Evolutionary conservation across 2,888 invertebrate genomes (phyloP), one percentile per base, ranked within the genome.

Genomic region (Eurytoma californica): DNA sequence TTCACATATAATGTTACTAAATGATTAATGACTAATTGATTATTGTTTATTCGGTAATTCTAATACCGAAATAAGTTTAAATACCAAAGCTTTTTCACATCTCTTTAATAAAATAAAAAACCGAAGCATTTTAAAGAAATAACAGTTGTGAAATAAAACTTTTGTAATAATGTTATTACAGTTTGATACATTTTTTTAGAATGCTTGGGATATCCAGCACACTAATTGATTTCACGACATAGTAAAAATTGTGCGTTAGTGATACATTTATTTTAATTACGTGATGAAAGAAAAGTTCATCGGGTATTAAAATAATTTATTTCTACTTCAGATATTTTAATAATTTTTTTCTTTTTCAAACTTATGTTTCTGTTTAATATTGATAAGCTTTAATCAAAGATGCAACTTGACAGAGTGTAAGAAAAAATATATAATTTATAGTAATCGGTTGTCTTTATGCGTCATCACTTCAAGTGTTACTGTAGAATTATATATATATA

Each of bases 341-440:
- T 72, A 39, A 63, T 18, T 63, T 63, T 39, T 18, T 47, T 66
- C 65, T 68, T 30, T 61, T 61, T 30, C 14, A 68, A 24, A 20
- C 63, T 63, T 69, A 7, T 7, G 39, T 49, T 57, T n/a, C n/a
- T 58, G 68, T 51, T 51, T 60, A 57, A 60, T 30, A 39, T n/a
- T 67, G 20, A 18, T 69, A 80, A 77, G 58, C 67, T 80, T 80
- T 16, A 80, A 77, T 80, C 76, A 80, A 80, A 80, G 80, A 65
- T 73, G 30, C 69, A 65, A 77, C 65, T 68, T 72, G 66, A 73
- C 57, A 57, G 24, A 72, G 55, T 72, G 49, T 57, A 61, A 3
- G 20, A 63, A 55, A 77, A 63, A 47, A 16, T 18, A 61, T 18
- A 58, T 72, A 63, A 24, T 60, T 65, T 77, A 58, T 80, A 58